Evolutionary conservation across 2,888 invertebrate species (phyloP).

Genomic region (Erebia palarica): DNA sequence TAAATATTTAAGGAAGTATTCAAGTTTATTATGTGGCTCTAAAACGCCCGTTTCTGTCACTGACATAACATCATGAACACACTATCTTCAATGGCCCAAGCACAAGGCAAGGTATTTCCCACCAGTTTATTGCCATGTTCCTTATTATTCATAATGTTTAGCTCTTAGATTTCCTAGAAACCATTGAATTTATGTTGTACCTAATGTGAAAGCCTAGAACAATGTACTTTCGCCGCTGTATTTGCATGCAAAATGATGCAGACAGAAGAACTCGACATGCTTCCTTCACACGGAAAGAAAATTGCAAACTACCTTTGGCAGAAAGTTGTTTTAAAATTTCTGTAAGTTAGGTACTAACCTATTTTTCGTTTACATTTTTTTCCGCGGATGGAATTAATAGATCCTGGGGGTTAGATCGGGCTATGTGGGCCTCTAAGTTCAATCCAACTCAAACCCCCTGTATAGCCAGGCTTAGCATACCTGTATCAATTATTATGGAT

Average conservation of each 20-base stretch:
- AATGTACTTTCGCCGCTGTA: constrained; percentile 61
- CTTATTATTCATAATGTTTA: constrained; percentile 34
- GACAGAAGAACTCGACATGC: constrained; percentile 39
- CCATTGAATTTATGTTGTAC: constrained; percentile 42
- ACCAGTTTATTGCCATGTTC: constrained; percentile 15
- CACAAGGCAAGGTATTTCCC: constrained; percentile 7
- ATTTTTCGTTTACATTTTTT: neutral
- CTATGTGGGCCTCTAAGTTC: neutral
- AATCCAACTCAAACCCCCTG: neutral
- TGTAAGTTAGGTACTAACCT: neutral
- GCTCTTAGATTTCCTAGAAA: constrained; percentile 58
- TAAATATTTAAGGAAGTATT: neutral
- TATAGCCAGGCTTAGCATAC: too few relatives aligned
- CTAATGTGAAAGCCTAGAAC: constrained; percentile 66
- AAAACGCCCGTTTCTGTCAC: neutral
- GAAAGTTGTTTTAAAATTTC: constrained; percentile 10
- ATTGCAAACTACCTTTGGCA: constrained; percentile 39
- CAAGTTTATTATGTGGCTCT: neutral
- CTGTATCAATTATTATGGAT: too few relatives aligned
- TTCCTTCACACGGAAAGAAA: constrained; percentile 43
- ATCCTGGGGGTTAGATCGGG: neutral
- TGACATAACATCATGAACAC: constrained; percentile 14
- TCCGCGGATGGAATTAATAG: neutral
- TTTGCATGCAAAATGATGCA: constrained; percentile 58
- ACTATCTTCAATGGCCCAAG: neutral